These are phyloP conservation scores for Mesitornis unicolor DNA, from an alignment of 2,113 vertebrate genomes.

Conservation along the genomic window DNA sequence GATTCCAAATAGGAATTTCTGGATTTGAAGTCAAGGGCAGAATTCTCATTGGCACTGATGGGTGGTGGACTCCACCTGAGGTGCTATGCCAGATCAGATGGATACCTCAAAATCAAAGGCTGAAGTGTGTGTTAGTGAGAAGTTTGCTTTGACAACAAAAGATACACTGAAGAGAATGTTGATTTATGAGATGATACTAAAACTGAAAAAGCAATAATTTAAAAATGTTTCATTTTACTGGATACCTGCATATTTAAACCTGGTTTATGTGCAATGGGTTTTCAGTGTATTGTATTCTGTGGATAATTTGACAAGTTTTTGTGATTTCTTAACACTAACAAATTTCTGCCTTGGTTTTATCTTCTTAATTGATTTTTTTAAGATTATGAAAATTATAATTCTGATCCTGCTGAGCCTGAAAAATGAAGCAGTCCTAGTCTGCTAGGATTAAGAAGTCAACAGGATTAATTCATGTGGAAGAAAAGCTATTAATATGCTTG, in stretches of 20 bases:
- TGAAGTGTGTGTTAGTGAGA: background rate
- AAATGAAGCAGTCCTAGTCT: background rate
- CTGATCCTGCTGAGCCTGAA: background rate
- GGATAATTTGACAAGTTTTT: background rate
- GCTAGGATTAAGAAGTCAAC: too few relatives aligned
- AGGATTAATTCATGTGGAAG: background rate
- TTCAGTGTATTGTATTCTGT: background rate
- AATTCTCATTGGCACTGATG: background rate
- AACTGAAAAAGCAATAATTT: background rate
- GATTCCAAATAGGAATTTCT: background rate
- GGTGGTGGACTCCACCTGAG: rapidly evolving
- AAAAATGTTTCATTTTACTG: background rate
- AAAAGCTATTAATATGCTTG: background rate
- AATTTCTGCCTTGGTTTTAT: background rate
- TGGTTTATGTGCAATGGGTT: background rate
- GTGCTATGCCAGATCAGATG: background rate
- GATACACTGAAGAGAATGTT: background rate
- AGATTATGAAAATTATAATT: background rate
- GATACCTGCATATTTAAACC: background rate
- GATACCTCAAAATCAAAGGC: background rate
- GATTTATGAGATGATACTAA: background rate
- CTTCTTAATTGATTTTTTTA: background rate
- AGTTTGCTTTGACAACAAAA: background rate
- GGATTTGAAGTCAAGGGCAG: background rate
- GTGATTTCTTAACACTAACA: background rate